Conservation (phyloP, 2,888 invertebrate species). For the Trichacis sp. region DNA sequence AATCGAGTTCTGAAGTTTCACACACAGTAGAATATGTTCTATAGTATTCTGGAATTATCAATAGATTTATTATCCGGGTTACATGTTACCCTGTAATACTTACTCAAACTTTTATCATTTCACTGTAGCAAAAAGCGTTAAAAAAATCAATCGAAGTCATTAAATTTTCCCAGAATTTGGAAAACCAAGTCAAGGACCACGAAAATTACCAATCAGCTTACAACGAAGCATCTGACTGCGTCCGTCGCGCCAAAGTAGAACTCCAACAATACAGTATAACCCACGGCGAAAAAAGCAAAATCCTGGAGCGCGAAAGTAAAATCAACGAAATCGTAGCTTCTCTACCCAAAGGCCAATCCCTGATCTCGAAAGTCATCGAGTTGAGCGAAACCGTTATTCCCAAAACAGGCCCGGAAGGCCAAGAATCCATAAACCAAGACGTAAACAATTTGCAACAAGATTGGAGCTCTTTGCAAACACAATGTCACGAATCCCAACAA, state of each 20-base stretch:
- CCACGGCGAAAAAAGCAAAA: constrained; percentile 86
- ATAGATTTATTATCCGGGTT: too few species aligned
- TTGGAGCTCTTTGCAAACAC: constrained; percentile 84
- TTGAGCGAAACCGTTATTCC: constrained; percentile 81
- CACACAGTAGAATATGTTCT: too few species aligned
- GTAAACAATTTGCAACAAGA: constrained; percentile 83
- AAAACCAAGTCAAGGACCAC: constrained; percentile 87
- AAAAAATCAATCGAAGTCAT: too few species aligned
- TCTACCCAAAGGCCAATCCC: constrained; percentile 79
- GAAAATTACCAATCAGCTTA: constrained; percentile 87
- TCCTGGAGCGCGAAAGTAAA: constrained; percentile 81
- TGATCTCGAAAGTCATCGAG: constrained; percentile 81
- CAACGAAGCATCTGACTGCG: constrained; percentile 87
- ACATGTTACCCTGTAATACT: too few species aligned
- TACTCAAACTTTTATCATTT: too few species aligned
- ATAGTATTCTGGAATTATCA: too few species aligned
- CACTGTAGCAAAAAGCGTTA: too few species aligned
- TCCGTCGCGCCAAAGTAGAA: constrained; percentile 83
- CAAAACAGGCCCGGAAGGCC: constrained; percentile 85
- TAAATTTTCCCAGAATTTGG: constrained; percentile 74
- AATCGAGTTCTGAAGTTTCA: too few species aligned
- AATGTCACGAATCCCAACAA: constrained; percentile 82
- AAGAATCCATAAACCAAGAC: constrained; percentile 84
- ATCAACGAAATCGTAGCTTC: constrained; percentile 78
- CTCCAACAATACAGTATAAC: constrained; percentile 88